Conservation (phyloP, 2,888 invertebrate genomes). For the Aricia artaxerxes region DNA sequence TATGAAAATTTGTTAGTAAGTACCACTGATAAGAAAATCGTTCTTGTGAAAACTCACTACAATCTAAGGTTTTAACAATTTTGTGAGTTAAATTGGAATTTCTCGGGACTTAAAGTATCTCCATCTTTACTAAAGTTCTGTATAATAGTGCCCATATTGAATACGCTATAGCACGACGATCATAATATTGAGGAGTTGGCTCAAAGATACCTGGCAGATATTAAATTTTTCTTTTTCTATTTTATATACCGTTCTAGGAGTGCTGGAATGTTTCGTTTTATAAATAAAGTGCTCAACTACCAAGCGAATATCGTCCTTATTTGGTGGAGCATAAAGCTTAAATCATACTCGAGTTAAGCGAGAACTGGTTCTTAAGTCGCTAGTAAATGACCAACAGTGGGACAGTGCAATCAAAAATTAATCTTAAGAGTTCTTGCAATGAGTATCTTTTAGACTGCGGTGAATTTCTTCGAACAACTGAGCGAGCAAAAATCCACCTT, state of each 20-base stretch:
- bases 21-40: neutral
- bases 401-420: conserved; percentile 24
- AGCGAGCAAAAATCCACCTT: neutral
- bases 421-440: neutral
- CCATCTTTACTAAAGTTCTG: neutral
- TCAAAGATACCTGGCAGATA: conserved; percentile 25
- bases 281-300: neutral
- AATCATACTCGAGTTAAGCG: neutral
- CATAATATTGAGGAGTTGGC: neutral
- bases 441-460: conserved; percentile 1
- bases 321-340: neutral
- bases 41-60: neutral
- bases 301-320: neutral
- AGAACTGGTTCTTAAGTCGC: conserved; percentile 29
- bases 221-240: conserved; percentile 37
- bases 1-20: neutral
- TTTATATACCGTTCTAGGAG: conserved; percentile 40
- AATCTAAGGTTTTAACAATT: neutral
- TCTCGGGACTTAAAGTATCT: neutral
- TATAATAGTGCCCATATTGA: neutral
- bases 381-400: conserved; percentile 23
- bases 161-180: neutral
- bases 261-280: conserved; percentile 37
- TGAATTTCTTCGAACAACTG: neutral
- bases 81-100: neutral